These are phyloP conservation scores for Penelope pileata DNA, from an alignment of 2,113 vertebrate species.

Conservation along the genomic window DNA sequence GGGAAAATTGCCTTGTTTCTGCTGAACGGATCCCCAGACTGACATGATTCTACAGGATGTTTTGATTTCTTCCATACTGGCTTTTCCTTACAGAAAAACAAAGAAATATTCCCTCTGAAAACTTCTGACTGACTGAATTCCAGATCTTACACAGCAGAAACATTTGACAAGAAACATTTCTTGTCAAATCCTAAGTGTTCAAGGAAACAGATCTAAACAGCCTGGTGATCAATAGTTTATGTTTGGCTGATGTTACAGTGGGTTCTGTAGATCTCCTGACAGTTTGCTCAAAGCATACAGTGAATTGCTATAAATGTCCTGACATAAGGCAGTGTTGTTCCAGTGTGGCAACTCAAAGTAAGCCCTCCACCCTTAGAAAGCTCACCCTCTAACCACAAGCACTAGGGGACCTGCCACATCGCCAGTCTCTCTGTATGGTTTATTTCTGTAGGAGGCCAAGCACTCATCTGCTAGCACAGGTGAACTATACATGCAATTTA, in stretches of 20 bases:
- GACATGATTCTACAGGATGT: not conserved
- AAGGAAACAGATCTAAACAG: not conserved
- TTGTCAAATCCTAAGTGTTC: not conserved
- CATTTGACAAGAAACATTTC: too few species aligned
- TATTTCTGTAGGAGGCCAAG: not conserved
- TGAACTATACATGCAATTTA: not conserved
- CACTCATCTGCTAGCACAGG: not conserved
- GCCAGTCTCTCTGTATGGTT: not conserved
- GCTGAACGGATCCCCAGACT: not conserved
- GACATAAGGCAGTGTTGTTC: not conserved
- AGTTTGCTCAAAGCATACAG: not conserved
- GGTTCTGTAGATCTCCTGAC: not conserved
- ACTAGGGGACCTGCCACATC: not conserved
- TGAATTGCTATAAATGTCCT: not conserved
- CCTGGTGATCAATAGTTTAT: not conserved
- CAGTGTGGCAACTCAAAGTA: not conserved
- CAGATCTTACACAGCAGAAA: not conserved
- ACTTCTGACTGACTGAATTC: not conserved
- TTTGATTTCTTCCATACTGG: constrained; percentile 5
- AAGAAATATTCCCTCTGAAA: not conserved
- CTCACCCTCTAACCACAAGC: not conserved
- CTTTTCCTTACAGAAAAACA: not conserved
- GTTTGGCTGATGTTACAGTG: not conserved
- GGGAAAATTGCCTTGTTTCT: not conserved
- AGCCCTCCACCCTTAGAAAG: not conserved